phyloP scores from a whole-genome alignment of 2,797 vertebrate species.

The Furcifer pardalis region DNA sequence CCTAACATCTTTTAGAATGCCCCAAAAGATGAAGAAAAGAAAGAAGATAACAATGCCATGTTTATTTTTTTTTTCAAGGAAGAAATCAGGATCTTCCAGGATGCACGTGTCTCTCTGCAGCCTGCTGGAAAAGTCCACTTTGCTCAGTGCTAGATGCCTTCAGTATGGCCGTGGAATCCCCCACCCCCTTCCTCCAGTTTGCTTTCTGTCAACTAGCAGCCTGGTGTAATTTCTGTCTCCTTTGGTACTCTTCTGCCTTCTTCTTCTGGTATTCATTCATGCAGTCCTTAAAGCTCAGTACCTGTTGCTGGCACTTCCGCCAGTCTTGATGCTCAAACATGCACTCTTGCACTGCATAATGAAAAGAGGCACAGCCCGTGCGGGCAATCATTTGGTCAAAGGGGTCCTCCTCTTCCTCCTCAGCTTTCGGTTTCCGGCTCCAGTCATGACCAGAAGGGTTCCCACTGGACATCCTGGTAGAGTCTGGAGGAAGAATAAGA shows the following conservation, averaged over 20 bases:
- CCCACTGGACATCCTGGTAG: slow-evolving; percentile 66
- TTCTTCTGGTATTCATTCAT: slow-evolving; percentile 82
- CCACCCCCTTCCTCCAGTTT: too few species aligned
- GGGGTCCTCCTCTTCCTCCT: slow-evolving; percentile 80
- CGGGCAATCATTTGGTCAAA: slow-evolving; percentile 85
- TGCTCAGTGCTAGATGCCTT: not conserved
- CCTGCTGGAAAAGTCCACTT: not conserved
- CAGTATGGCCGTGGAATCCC: too few species aligned
- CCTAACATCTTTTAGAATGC: too few species aligned
- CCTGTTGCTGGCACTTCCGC: slow-evolving; percentile 85
- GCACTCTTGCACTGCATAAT: slow-evolving; percentile 90
- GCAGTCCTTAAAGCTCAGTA: slow-evolving; percentile 87
- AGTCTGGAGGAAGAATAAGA: not conserved
- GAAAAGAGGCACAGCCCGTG: slow-evolving; percentile 85
- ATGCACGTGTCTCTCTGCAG: accelerated
- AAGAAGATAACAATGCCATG: not conserved
- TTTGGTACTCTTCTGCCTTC: slow-evolving; percentile 73
- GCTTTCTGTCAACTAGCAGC: slow-evolving; percentile 42
- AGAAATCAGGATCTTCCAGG: not conserved
- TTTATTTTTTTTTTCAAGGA: not conserved
- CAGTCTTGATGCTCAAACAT: slow-evolving; percentile 92
- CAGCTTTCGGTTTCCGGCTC: slow-evolving; percentile 55
- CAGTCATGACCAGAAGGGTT: slow-evolving; percentile 79
- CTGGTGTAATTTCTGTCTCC: slow-evolving; percentile 22
- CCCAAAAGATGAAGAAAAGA: not conserved